These are phyloP conservation scores for Anthoscopus minutus DNA, from an alignment of 2,113 vertebrate genomes.

Conservation along the genomic window DNA sequence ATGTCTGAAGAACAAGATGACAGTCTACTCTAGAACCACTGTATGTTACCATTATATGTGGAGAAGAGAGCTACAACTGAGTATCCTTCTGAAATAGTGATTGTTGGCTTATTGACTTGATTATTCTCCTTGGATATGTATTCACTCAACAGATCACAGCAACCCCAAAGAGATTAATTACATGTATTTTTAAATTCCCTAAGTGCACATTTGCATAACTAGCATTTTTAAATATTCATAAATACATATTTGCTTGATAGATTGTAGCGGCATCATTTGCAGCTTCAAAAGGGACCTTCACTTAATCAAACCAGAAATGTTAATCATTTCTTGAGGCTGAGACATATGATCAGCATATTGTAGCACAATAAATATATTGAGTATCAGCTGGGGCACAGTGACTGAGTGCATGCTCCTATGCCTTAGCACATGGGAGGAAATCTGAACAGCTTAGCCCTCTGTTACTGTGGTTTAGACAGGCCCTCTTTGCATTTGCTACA, in stretches of 20 bases:
- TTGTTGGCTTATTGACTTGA: slow-evolving; percentile 19
- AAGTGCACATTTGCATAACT: slow-evolving; percentile 63
- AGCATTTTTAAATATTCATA: slow-evolving; percentile 65
- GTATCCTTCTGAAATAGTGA: neutral
- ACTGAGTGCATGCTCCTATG: neutral
- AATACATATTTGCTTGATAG: slow-evolving; percentile 64
- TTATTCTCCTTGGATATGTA: slow-evolving; percentile 51
- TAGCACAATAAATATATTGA: slow-evolving; percentile 12
- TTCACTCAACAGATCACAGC: slow-evolving; percentile 54
- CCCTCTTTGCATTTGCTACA: neutral
- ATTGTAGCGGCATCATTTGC: slow-evolving; percentile 45
- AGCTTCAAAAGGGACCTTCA: slow-evolving; percentile 53
- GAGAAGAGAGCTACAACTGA: neutral
- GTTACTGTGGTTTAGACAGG: neutral
- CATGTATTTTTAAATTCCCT: slow-evolving; percentile 60
- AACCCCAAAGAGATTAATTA: slow-evolving; percentile 59
- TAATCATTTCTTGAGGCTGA: slow-evolving; percentile 56
- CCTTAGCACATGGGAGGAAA: neutral
- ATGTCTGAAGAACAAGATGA: neutral
- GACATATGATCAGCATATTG: slow-evolving; percentile 49
- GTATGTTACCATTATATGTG: neutral
- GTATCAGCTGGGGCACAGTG: neutral
- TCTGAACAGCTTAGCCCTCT: neutral
- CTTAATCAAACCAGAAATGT: slow-evolving; percentile 58
- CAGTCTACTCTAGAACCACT: neutral